A percentile compares a stretch with the other conserved stretches of the same genome.
These are phyloP conservation scores for Polymixis lichenea DNA, from an alignment of 2,888 invertebrate genomes.

Conservation along the genomic window DNA sequence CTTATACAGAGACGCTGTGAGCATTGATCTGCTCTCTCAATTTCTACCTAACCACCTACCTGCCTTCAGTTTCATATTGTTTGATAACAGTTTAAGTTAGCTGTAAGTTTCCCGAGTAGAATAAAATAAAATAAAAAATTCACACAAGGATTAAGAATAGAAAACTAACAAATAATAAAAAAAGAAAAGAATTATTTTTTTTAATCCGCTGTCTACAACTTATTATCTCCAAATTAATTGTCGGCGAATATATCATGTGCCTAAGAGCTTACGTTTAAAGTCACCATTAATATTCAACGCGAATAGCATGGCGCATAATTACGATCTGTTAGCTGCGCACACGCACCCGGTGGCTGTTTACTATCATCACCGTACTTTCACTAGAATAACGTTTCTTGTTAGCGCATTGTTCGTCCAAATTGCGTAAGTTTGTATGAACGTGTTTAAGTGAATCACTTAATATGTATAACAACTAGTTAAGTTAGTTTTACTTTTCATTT, in stretches of 20 bases:
- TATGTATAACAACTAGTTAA: conserved; percentile 4
- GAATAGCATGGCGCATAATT: conserved; percentile 61
- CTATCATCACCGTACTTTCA: conserved; percentile 67
- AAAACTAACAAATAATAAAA: conserved; percentile 15
- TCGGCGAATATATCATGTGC: conserved; percentile 45
- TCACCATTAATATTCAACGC: conserved; percentile 63
- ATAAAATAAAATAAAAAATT: not conserved
- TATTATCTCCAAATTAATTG: conserved; percentile 49
- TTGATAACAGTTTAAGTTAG: no score
- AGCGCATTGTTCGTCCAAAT: conserved; percentile 62
- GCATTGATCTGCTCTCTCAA: not conserved
- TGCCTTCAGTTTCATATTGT: no score
- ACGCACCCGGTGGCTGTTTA: conserved; percentile 60
- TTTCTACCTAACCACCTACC: not conserved
- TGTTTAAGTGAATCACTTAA: conserved; percentile 43
- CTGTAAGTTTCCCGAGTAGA: no score
- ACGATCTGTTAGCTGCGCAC: conserved; percentile 55
- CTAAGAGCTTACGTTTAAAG: conserved; percentile 53
- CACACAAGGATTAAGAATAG: not conserved
- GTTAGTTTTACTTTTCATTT: conserved; percentile 6
- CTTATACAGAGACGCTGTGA: not conserved
- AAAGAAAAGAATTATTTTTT: not conserved
- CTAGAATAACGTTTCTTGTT: conserved; percentile 64
- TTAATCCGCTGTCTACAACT: conserved; percentile 9
- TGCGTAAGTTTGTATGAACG: conserved; percentile 58